Base-by-base conservation (phyloP, 1,140 invertebrate genomes). In the Panonychus citri region DNA sequence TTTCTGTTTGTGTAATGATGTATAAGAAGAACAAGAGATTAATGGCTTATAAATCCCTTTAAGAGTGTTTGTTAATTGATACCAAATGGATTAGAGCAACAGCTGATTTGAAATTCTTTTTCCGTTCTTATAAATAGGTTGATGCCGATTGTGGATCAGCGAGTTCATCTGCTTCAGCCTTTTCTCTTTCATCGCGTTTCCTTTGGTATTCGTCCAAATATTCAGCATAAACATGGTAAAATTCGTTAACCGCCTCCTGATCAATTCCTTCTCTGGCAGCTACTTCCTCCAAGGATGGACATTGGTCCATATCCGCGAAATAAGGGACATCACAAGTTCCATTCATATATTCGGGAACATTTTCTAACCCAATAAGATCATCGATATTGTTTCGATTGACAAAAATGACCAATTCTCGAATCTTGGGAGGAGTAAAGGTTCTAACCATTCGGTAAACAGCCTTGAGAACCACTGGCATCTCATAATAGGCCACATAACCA, bases 391-490 rank as follows among this genome's bases (percentile, higher is more conserved):
- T 27, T 27, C 24, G 17, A n/a, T 51, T 30, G 17, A 51, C 8
- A n/a, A 51, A 51, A 27, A 46, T 19, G 13, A 46, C 43, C n/a
- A 21, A 21, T 46, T 46, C 21, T 1, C n/a, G n/a, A 8, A 46
- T 15, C 7, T 46, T 46, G 13, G 43, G 43, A 24, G 43, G 43
- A 3, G 43, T 24, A 46, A 46, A 46, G 21, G 43, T 46, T 46
- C 21, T 46, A 19, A 46, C 54, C 34, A 59, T 40, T 43, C 57
- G 57, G 25, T 48, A 59, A 15, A 59, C 34, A n/a, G 40, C 40
- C 40, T 37, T 25, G 13, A 60, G 37, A 13, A 60, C 21, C 24
- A 15, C 59, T 34, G 59, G 56, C 51, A 60, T 28, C 28, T 60
- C 56, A 42, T 60, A 56, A 27, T 28, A 26, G 12, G 25, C 24